Conservation (phyloP, 2,888 invertebrate genomes). For the Oscheius sp. region DNA sequence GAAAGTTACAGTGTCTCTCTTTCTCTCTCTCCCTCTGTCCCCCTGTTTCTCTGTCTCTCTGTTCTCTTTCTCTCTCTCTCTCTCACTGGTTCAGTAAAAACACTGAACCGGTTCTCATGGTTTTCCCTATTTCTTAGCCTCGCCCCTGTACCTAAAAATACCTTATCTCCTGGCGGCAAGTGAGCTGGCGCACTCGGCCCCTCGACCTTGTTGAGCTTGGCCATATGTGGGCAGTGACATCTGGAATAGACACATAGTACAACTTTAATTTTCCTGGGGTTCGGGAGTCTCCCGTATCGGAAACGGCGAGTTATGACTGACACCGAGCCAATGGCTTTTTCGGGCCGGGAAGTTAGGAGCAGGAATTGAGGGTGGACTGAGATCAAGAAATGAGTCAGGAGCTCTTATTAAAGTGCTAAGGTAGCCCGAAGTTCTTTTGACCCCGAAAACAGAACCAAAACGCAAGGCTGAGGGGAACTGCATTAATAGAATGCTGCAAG, state of each 20-base stretch:
- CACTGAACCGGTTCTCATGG: not conserved
- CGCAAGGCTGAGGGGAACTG: too few relatives aligned
- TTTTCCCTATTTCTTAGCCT: too few relatives aligned
- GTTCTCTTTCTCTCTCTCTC: not conserved
- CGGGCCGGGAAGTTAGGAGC: too few relatives aligned
- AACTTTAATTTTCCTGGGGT: not conserved
- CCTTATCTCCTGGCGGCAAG: conserved; percentile 46
- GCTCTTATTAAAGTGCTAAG: too few relatives aligned
- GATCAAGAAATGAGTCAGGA: too few relatives aligned
- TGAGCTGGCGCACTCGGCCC: conserved; percentile 51
- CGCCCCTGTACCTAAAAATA: not conserved
- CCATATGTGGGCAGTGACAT: conserved; percentile 58
- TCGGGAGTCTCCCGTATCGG: not conserved
- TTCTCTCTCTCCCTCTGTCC: conserved; percentile 10
- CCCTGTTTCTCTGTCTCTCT: conserved; percentile 5
- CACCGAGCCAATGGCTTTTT: too few relatives aligned
- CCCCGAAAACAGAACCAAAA: too few relatives aligned
- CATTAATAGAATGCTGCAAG: too few relatives aligned
- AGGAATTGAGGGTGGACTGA: too few relatives aligned
- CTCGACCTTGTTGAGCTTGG: conserved; percentile 42
- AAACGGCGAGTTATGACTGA: not conserved
- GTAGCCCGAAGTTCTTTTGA: too few relatives aligned
- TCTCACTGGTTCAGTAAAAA: not conserved
- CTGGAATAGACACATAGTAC: conserved; percentile 33
- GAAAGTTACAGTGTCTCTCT: not conserved